Base-by-base conservation (phyloP, 2,888 invertebrate genomes). In the Chesias legatella region DNA sequence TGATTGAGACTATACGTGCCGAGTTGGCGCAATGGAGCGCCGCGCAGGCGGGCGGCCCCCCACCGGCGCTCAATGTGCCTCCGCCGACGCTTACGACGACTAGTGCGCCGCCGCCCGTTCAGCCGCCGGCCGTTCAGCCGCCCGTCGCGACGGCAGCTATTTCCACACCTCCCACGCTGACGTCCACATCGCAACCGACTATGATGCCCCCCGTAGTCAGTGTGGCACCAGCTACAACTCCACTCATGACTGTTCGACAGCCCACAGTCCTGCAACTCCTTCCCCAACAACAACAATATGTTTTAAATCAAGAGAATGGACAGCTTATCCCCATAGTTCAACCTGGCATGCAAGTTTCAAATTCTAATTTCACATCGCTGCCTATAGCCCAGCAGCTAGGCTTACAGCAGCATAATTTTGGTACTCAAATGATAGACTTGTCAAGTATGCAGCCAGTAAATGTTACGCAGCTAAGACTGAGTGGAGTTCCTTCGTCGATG, bases 1-100 rank as follows among this genome's bases (percentile, higher is more conserved):
- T 95, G 31, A 93, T 95, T 54, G 94, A 94, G 78, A 95, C 95
- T 3, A 92, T 95, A 73, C 91, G 93, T 37, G 88, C 89, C 23
- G 90, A 90, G 55, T 67, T 90, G 56, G 84, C 84, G 24, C 88
- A 88, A 75, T 88, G 45, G 45, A 45, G 40, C 33, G 45, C 45
- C 0, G 82, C 81, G 23, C 84, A 81, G 54, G 79, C 80, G 0
- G 82, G 80, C 0, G 83, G 81, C 1, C 81, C 83, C n/a, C 83
- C 85, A 27, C 84, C 80, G 10, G 67, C 81, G 9, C 53, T 81
- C 27, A 80, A 77, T 40, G 45, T 45, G 76, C 84, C 84, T 0
- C 86, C 86, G 1, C 85, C 86, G 0, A 61, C 79, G 0, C 47
- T 84, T 7, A 70, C 81, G 0, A 81, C 81, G 0, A 79, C 81